Conservation (phyloP, 2,888 invertebrate species). For the Acholoe squamosa region DNA sequence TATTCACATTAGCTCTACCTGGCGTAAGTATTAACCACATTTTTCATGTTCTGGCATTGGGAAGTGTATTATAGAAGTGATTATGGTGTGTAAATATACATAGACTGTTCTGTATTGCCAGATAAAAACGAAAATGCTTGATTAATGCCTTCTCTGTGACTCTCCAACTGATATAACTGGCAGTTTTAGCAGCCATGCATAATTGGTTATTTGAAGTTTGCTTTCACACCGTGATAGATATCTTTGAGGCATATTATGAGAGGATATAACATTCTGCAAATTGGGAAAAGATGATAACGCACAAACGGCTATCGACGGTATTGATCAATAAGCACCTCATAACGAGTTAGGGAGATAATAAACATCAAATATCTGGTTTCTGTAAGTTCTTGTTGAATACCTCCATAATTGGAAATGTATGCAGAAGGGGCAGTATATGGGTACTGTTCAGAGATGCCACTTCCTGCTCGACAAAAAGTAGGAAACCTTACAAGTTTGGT, state of each 20-base stretch:
- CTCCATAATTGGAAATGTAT: neutral
- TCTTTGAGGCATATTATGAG: too few relatives aligned
- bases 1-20: neutral
- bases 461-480: too few relatives aligned
- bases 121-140: neutral
- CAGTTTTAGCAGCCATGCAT: neutral
- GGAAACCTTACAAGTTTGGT: too few relatives aligned
- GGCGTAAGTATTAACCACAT: neutral
- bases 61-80: neutral
- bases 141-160: neutral
- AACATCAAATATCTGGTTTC: neutral
- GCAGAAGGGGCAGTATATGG: neutral
- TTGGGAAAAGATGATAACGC: too few relatives aligned
- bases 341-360: neutral
- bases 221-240: too few relatives aligned
- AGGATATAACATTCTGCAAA: too few relatives aligned
- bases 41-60: neutral
- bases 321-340: neutral
- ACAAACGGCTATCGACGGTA: neutral
- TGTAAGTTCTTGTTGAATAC: conserved; percentile 14
- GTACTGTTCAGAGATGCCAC: neutral
- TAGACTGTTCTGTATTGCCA: neutral
- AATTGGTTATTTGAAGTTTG: too few relatives aligned
- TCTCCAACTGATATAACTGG: neutral
- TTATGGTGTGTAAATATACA: neutral